phyloP scores from a whole-genome alignment of 1,140 invertebrate species.

The Helicorthomorpha holstii region DNA sequence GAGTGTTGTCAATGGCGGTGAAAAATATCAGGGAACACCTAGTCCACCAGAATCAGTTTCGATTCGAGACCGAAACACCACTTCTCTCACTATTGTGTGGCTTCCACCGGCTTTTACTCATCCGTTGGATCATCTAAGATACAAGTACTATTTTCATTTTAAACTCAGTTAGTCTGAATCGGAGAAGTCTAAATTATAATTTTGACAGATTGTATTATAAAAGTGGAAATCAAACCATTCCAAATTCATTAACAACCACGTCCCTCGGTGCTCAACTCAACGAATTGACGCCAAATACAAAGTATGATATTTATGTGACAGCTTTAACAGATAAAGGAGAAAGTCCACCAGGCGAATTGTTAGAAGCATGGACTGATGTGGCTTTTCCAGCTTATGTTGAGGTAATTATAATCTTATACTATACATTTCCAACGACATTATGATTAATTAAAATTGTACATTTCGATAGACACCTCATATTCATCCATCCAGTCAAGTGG shows the following conservation, averaged over 20 bases:
- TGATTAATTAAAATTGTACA: slow-evolving; percentile 1
- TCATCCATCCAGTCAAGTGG: slow-evolving; percentile 57
- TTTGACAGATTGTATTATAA: slow-evolving; percentile 43
- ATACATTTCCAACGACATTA: neutral
- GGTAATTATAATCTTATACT: slow-evolving; percentile 29
- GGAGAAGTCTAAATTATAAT: neutral
- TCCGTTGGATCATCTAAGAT: slow-evolving; percentile 50
- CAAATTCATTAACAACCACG: slow-evolving; percentile 38
- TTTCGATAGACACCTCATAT: slow-evolving; percentile 48
- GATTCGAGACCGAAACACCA: slow-evolving; percentile 53
- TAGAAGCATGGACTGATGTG: slow-evolving; percentile 68
- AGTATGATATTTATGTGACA: slow-evolving; percentile 54
- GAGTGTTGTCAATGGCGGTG: slow-evolving; percentile 20
- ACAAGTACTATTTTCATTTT: slow-evolving; percentile 33
- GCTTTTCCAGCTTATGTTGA: slow-evolving; percentile 67
- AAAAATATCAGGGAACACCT: slow-evolving; percentile 19
- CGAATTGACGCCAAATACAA: slow-evolving; percentile 49
- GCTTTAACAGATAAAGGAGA: slow-evolving; percentile 43
- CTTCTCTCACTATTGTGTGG: slow-evolving; percentile 57
- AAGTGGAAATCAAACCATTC: slow-evolving; percentile 36
- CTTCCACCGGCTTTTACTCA: slow-evolving; percentile 59
- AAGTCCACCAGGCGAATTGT: slow-evolving; percentile 53
- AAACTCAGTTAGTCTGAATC: neutral
- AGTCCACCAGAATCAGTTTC: slow-evolving; percentile 57
- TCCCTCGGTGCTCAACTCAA: slow-evolving; percentile 49